Evolutionary conservation across 2,888 invertebrate species (phyloP).

Genomic region (Tenthredo distinguenda): DNA sequence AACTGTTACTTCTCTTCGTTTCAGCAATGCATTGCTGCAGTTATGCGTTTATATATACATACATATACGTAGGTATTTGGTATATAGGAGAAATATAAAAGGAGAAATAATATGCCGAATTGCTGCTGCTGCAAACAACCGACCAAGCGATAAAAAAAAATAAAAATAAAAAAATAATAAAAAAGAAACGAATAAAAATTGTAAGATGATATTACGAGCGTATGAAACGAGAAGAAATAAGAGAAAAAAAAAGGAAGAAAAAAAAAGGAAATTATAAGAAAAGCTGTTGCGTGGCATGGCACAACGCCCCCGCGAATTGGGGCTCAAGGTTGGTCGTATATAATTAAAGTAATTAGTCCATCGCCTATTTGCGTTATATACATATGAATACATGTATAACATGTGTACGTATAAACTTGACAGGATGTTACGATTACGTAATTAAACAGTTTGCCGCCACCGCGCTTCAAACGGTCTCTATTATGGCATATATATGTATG

Average conservation of each 20-base stretch:
- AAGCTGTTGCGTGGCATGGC: background rate
- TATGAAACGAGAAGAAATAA: no score
- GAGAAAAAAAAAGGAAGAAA: background rate
- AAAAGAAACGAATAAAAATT: background rate
- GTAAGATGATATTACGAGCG: no score
- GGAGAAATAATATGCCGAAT: background rate
- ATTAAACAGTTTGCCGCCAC: slow-evolving; percentile 4
- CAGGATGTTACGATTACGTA: slow-evolving; percentile 16
- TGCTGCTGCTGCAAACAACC: background rate
- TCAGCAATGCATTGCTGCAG: background rate
- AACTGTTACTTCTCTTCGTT: background rate
- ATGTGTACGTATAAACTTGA: background rate
- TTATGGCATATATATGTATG: background rate
- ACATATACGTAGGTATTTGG: background rate
- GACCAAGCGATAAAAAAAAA: background rate
- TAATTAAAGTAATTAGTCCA: slow-evolving; percentile 20
- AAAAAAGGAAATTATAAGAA: background rate
- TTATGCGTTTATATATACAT: background rate
- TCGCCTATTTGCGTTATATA: slow-evolving; percentile 8
- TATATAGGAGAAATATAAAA: background rate
- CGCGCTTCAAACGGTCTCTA: background rate
- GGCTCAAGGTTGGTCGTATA: slow-evolving; percentile 25
- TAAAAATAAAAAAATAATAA: background rate
- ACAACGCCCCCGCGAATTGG: slow-evolving; percentile 10
- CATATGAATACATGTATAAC: background rate